Evolutionary conservation across 2,888 invertebrate species (phyloP), one percentile per base, ranked within the genome.

Genomic region (Parasteatoda lunata): DNA sequence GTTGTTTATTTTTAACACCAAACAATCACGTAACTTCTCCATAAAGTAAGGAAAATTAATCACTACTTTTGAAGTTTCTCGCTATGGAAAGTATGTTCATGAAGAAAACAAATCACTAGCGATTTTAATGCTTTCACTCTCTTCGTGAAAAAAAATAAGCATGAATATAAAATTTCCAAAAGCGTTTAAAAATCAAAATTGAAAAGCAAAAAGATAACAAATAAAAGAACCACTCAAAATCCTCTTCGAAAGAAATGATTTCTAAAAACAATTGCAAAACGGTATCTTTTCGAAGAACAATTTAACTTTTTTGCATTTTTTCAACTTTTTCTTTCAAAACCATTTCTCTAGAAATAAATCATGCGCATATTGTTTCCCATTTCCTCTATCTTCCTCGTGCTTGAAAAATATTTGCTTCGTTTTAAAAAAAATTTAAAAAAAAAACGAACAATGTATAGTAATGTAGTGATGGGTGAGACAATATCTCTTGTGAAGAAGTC

Each of bases 341-440:
- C 75, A 75, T 81, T 81, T 76, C 54, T 75, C 69, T 52, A 59
- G 5, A 75, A 75, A 81, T 81, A 75, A 81, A 81, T 81, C 54
- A 75, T 66, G 48, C 69, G 13, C 54, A 54, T 75, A 54, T 81
- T 69, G 69, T 52, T 73, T 66, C 52, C 7, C 49, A 47, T 69
- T 13, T 76, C 49, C 15, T 76, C 45, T 15, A 7, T 76, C 64
- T n/a, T 8, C 52, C 45, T 49, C 54, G 8, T 71, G 48, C 7
- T 1, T 9, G 66, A 68, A 68, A 68, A 68, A 59, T 30, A 30
- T 30, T 30, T 59, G 13, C 59, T 59, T 59, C 59, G n/a, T 59
- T n/a, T n/a, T n/a, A 59, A 59, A 59, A 30, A 30, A 13, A 59
- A 59, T 59, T 4, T 9, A 30, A 30, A 30, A 30, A 30, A 59